These are phyloP conservation scores for Drosophila carrolli DNA, from an alignment of 1,140 invertebrate genomes.

Conservation along the genomic window DNA sequence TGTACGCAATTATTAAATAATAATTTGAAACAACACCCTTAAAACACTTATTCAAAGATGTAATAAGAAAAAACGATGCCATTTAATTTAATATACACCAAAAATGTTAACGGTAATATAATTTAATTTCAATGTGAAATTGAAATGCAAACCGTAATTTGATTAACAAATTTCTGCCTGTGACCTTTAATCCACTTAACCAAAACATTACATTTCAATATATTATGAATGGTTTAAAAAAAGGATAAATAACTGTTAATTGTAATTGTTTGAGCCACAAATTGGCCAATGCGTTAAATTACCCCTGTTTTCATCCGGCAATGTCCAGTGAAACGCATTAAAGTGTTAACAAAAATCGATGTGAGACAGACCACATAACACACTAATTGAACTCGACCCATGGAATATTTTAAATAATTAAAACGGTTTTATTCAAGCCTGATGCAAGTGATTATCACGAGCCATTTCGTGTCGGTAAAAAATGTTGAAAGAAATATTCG, in stretches of 20 bases:
- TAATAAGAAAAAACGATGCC: too few relatives aligned
- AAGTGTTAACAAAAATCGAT: slow-evolving; percentile 28
- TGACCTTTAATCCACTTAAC: not conserved
- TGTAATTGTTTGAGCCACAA: slow-evolving; percentile 42
- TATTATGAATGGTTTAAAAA: not conserved
- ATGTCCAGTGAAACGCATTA: slow-evolving; percentile 19
- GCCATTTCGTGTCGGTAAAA: not conserved
- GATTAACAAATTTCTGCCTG: not conserved
- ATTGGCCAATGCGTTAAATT: slow-evolving; percentile 38
- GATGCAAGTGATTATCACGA: not conserved
- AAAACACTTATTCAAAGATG: too few relatives aligned
- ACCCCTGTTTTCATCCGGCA: slow-evolving; percentile 1
- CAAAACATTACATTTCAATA: slow-evolving; percentile 22
- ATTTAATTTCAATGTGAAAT: not conserved
- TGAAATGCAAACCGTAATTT: not conserved
- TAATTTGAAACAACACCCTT: too few relatives aligned
- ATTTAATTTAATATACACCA: too few relatives aligned
- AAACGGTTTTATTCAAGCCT: slow-evolving; percentile 4
- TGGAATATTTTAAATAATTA: slow-evolving; percentile 18
- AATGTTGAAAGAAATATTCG: not conserved
- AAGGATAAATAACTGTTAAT: slow-evolving; percentile 28
- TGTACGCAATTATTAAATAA: too few relatives aligned
- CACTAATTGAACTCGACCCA: slow-evolving; percentile 12
- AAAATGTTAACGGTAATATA: too few relatives aligned
- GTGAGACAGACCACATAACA: slow-evolving; percentile 19